A percentile compares a stretch with the other conserved stretches of the same genome.
phyloP scores from a whole-genome alignment of 2,888 invertebrate genomes.

The Microctonus brassicae region DNA sequence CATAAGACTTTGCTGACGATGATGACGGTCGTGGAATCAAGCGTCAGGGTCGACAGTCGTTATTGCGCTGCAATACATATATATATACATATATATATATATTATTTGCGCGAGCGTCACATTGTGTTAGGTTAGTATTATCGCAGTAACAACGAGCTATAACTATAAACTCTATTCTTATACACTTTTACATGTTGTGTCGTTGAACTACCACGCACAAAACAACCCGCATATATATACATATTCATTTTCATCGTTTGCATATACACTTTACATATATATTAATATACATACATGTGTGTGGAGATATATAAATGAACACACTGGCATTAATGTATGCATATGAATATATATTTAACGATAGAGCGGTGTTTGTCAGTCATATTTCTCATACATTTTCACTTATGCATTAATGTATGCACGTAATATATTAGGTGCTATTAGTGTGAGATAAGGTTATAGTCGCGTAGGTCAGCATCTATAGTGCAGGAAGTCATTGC shows the following conservation, averaged over 20 bases:
- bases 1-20: conserved; percentile 41
- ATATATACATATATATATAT: no score
- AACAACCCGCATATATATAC: conserved; percentile 43
- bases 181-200: conserved; percentile 37
- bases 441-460: conserved; percentile 2
- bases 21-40: not conserved
- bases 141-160: conserved; percentile 43
- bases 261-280: not conserved
- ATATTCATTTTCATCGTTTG: conserved; percentile 29
- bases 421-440: not conserved
- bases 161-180: conserved; percentile 59
- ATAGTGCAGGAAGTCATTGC: not conserved
- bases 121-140: conserved; percentile 65
- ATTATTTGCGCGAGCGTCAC: conserved; percentile 51
- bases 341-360: conserved; percentile 5
- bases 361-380: not conserved
- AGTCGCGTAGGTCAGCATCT: not conserved
- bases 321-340: conserved; percentile 2
- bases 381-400: not conserved
- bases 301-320: not conserved
- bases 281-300: not conserved
- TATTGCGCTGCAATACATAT: not conserved
- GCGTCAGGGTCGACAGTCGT: not conserved
- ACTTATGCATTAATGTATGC: not conserved
- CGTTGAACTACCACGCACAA: conserved; percentile 50